A percentile compares a stretch with the other conserved stretches of the same genome.
phyloP scores from a whole-genome alignment of 1,140 invertebrate species.

The Magallana ariakensis region DNA sequence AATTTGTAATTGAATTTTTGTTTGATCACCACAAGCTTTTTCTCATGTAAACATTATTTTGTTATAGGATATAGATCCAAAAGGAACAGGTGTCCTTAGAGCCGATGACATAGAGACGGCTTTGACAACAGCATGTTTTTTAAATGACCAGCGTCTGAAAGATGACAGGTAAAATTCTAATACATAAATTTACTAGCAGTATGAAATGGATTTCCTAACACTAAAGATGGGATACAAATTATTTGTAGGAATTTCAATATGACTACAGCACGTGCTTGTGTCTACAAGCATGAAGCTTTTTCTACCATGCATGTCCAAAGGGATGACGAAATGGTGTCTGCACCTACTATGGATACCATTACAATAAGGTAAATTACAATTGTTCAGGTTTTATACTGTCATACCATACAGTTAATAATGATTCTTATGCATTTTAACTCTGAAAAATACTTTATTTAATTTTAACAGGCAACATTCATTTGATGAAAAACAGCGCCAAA shows the following conservation, averaged over 20 bases:
- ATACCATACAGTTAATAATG: not conserved
- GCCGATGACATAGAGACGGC: too few species aligned
- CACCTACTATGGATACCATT: not conserved
- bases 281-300: not conserved
- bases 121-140: too few species aligned
- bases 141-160: not conserved
- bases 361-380: not conserved
- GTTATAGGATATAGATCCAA: too few species aligned
- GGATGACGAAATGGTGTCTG: not conserved
- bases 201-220: not conserved
- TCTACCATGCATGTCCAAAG: not conserved
- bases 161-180: not conserved
- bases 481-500: not conserved
- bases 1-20: too few species aligned
- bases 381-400: not conserved
- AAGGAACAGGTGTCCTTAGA: too few species aligned
- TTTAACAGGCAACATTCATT: not conserved
- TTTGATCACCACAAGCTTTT: too few species aligned
- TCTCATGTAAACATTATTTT: too few species aligned
- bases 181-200: not conserved
- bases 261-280: not conserved
- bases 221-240: not conserved
- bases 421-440: not conserved
- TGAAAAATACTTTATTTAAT: not conserved
- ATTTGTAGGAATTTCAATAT: not conserved